Base-by-base conservation (phyloP, 2,113 vertebrate genomes). In the Cichladusa arquata region DNA sequence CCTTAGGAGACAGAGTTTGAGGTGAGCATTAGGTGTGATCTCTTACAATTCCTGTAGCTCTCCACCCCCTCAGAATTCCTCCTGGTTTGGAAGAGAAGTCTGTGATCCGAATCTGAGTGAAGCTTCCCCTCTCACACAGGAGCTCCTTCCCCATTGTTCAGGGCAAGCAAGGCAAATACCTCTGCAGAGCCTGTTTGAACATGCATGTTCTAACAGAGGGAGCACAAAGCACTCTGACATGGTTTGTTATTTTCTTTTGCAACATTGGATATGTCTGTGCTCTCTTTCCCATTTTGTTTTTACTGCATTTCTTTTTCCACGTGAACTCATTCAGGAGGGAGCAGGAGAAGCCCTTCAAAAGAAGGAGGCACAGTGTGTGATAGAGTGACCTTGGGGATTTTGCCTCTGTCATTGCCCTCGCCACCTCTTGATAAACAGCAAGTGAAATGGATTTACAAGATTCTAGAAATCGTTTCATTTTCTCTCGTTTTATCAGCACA, bases 111-210 rank as follows among this genome's bases (percentile, higher is more conserved):
- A 38, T 29, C 31, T 0, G 11, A 78, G 42, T 15, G 61, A 71
- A 40, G 36, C 76, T 92, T 81, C 53, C 60, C 80, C 44, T 81
- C 26, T 9, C 79, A 61, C 71, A 62, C 76, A 57, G 62, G 82
- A 96, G 38, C 77, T 91, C 90, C 83, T 73, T 90, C 70, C 44
- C 80, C 65, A 80, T 87, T 97, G 92, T 94, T 97, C 58, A 18
- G 70, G 38, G 44, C 0, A 2, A 86, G 88, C 36, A 57, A 80
- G 70, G 90, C 95, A 95, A 94, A 97, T 94, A 89, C 82, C 91
- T 97, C 23, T 31, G 73, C 83, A 73, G 92, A 87, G 71, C 95
- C 83, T 97, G 97, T 96, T 82, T 40, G 80, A 89, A 96, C 96
- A 89, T 3, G 96, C 66, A 79, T 23, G 51, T n/a, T 86, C 91